Conservation (phyloP, 2,888 invertebrate genomes). For the Melipona bicolor region DNA sequence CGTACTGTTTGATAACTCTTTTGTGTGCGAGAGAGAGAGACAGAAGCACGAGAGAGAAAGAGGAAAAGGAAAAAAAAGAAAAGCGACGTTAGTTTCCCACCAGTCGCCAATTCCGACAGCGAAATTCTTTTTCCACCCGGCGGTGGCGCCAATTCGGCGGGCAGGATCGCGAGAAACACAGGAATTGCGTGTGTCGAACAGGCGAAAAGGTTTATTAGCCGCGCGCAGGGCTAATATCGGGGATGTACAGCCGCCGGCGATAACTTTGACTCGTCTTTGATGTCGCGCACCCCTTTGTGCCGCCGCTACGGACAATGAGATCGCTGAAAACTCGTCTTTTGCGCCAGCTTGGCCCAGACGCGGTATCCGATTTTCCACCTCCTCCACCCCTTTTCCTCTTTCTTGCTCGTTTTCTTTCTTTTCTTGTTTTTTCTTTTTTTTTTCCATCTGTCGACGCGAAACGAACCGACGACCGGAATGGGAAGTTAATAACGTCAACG, state of each 20-base stretch:
- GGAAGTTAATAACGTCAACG: constrained; percentile 57
- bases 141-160: background rate
- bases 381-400: background rate
- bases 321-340: constrained; percentile 73
- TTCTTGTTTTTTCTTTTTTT: background rate
- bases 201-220: constrained; percentile 65
- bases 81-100: constrained; percentile 18
- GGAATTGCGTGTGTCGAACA: constrained; percentile 58
- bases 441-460: constrained; percentile 9
- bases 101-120: constrained; percentile 11
- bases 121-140: constrained; percentile 10
- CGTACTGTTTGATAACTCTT: background rate
- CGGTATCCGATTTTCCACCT: constrained; percentile 43
- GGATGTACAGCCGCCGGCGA: constrained; percentile 71
- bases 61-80: background rate
- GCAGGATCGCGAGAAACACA: constrained; percentile 25
- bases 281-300: constrained; percentile 71
- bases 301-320: constrained; percentile 72
- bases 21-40: background rate
- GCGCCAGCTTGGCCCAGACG: constrained; percentile 61
- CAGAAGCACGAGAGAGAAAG: too few species aligned
- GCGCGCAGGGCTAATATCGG: constrained; percentile 68
- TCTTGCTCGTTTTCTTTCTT: background rate
- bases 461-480: constrained; percentile 29
- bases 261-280: constrained; percentile 76